Evolutionary conservation across 2,113 vertebrate genomes (phyloP).

Genomic region (Emydocephalus ijimae): DNA sequence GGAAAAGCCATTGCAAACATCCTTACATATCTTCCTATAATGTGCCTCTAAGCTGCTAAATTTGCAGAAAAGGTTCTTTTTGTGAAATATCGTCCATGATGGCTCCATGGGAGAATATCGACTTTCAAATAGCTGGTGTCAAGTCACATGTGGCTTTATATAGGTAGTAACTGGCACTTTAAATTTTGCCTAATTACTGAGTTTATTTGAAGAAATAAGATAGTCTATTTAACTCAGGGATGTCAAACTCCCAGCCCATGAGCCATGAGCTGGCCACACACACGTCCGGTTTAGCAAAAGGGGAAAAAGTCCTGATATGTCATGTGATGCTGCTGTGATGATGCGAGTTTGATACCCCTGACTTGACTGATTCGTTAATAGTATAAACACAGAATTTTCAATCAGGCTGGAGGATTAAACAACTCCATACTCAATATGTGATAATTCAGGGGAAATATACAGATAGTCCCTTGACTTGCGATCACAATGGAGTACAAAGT

Average conservation of each 20-base stretch:
- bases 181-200: neutral
- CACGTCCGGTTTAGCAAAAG: too few relatives aligned
- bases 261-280: too few relatives aligned
- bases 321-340: too few relatives aligned
- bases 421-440: neutral
- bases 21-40: neutral
- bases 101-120: neutral
- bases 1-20: neutral
- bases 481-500: too few relatives aligned
- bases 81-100: neutral
- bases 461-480: too few relatives aligned
- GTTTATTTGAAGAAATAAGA: neutral
- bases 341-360: too few relatives aligned
- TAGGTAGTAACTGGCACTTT: neutral
- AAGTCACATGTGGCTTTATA: neutral
- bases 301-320: too few relatives aligned
- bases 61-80: neutral
- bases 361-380: neutral
- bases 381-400: neutral
- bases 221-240: neutral
- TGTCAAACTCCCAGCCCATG: too few relatives aligned
- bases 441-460: neutral
- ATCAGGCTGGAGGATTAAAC: neutral
- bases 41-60: neutral
- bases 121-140: neutral